Percentiles rank a stretch among this genome's conserved stretches.
phyloP scores from a whole-genome alignment of 2,888 invertebrate species.

The Campoplex capitator region DNA sequence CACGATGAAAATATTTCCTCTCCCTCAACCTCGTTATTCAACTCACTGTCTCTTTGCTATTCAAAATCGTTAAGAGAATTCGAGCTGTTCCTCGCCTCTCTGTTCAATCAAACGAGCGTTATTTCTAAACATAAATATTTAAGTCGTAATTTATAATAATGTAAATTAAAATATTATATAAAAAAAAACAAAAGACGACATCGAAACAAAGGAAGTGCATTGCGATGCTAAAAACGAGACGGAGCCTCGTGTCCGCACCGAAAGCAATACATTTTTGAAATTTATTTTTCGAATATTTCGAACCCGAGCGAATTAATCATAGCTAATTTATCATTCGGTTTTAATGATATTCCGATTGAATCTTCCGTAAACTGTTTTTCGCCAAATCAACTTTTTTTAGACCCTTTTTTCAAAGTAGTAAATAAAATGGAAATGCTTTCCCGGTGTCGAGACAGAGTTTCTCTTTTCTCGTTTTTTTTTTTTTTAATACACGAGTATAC shows the following conservation, averaged over 20 bases:
- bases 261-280: constrained; percentile 1
- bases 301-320: neutral
- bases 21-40: neutral
- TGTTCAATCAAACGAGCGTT: constrained; percentile 45
- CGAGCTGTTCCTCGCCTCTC: constrained; percentile 4
- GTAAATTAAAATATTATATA: neutral
- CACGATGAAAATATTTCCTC: neutral
- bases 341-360: neutral
- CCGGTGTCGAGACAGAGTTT: constrained; percentile 7
- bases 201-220: constrained; percentile 51
- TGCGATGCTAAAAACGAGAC: constrained; percentile 30
- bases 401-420: neutral
- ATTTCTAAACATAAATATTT: constrained; percentile 45
- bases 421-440: neutral
- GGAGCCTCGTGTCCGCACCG: constrained; percentile 3
- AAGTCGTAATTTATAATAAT: constrained; percentile 37
- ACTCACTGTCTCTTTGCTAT: constrained; percentile 8
- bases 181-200: constrained; percentile 24
- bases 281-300: neutral
- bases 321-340: neutral
- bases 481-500: constrained; percentile 52
- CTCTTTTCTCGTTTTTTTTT: constrained; percentile 21
- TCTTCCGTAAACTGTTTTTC: neutral
- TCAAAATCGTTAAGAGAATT: neutral
- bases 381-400: constrained; percentile 2